These are phyloP conservation scores for Melanitta fusca DNA, from an alignment of 2,797 vertebrate species.

Conservation along the genomic window DNA sequence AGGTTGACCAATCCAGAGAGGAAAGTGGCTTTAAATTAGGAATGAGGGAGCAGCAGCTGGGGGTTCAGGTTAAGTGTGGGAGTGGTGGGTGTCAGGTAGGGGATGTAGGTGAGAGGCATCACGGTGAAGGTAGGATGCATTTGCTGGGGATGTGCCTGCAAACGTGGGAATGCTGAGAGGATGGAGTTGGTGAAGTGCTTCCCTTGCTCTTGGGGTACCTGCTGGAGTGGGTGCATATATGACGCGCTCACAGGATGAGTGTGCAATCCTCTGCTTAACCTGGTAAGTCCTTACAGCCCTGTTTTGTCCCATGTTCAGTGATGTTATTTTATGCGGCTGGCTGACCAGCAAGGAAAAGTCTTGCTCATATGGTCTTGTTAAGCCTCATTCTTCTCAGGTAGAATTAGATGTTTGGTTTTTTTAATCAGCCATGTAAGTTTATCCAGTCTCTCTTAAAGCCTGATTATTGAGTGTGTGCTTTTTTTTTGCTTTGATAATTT, in stretches of 20 bases:
- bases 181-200: rapidly evolving
- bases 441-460: background rate
- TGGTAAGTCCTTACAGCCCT: background rate
- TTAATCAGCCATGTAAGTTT: background rate
- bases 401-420: rapidly evolving
- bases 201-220: no score
- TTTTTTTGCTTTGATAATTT: background rate
- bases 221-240: rapidly evolving
- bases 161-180: background rate
- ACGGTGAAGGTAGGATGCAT: rapidly evolving
- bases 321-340: no score
- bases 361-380: background rate
- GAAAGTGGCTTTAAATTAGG: background rate
- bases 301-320: rapidly evolving
- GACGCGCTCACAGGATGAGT: rapidly evolving
- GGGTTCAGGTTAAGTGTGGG: rapidly evolving
- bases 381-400: rapidly evolving
- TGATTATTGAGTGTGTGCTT: rapidly evolving
- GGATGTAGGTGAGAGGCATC: background rate
- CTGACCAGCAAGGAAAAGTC: background rate
- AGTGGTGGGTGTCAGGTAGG: no score
- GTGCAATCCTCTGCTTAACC: rapidly evolving
- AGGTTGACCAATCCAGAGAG: rapidly evolving
- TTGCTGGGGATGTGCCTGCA: rapidly evolving
- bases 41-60: background rate